A percentile compares a stretch with the other conserved stretches of the same genome.
Conservation (phyloP, 2,888 invertebrate genomes). For the Thecocarcelia acutangulata region DNA sequence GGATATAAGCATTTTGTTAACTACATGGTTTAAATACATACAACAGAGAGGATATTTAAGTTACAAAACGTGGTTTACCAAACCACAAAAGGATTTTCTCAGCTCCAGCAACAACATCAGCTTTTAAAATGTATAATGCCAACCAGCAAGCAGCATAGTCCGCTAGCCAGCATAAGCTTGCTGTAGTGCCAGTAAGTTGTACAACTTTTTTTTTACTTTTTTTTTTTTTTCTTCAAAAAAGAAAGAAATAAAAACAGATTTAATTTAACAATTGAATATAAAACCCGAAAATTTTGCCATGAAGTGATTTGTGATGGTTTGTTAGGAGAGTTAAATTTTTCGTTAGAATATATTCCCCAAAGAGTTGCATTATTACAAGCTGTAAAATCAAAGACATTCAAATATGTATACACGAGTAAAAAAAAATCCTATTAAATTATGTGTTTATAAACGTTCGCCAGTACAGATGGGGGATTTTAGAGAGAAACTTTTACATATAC, state of each 20-base stretch:
- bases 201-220: too few species aligned
- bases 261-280: conserved; percentile 52
- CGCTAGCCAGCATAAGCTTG: not conserved
- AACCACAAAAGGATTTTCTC: conserved; percentile 71
- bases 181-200: conserved; percentile 21
- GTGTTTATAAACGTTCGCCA: conserved; percentile 12
- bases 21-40: conserved; percentile 65
- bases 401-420: not conserved
- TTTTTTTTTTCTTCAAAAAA: not conserved
- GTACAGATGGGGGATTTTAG: not conserved
- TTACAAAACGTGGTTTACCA: conserved; percentile 71
- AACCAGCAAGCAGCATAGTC: not conserved
- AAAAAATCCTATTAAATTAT: conserved; percentile 33
- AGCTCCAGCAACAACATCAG: conserved; percentile 49
- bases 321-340: conserved; percentile 50
- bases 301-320: conserved; percentile 66
- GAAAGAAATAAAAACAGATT: not conserved
- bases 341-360: conserved; percentile 28
- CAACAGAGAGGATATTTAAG: conserved; percentile 70
- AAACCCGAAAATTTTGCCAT: conserved; percentile 54
- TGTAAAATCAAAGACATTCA: conserved; percentile 4
- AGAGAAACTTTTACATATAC: too few species aligned
- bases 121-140: conserved; percentile 30
- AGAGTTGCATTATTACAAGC: not conserved
- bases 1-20: conserved; percentile 70